Percentiles rank a stretch among this genome's conserved stretches.
Conservation (phyloP, 2,888 invertebrate species). For the Anodontia alba region DNA sequence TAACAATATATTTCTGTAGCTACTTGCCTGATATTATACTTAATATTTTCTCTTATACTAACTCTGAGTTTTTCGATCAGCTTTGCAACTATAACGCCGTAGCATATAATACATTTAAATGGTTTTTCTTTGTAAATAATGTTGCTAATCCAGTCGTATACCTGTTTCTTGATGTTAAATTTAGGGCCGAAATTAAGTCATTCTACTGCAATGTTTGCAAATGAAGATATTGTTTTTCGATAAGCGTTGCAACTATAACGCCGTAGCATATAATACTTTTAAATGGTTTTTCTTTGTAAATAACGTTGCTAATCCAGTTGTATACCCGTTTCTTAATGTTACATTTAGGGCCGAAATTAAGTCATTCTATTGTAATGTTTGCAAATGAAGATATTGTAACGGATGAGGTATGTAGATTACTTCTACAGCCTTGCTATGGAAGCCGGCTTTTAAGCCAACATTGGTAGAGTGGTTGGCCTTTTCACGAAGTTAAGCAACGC, state of each 20-base stretch:
- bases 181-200: background rate
- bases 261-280: background rate
- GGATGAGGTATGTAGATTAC: too few species aligned
- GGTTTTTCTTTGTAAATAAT: conserved; percentile 3
- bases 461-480: too few species aligned
- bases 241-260: background rate
- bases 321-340: background rate
- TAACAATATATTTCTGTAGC: background rate
- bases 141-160: background rate
- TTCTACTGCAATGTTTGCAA: background rate
- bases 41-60: background rate
- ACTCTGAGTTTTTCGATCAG: background rate
- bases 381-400: background rate
- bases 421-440: too few species aligned
- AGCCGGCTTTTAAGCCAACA: too few species aligned
- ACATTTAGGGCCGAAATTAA: background rate
- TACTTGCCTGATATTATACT: background rate
- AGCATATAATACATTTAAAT: background rate
- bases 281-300: background rate
- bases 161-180: background rate
- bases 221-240: background rate
- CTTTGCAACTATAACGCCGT: background rate
- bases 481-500: too few species aligned
- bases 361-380: background rate
- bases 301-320: background rate